phyloP scores from a whole-genome alignment of 1,140 invertebrate genomes.

The Antheraea pernyi region DNA sequence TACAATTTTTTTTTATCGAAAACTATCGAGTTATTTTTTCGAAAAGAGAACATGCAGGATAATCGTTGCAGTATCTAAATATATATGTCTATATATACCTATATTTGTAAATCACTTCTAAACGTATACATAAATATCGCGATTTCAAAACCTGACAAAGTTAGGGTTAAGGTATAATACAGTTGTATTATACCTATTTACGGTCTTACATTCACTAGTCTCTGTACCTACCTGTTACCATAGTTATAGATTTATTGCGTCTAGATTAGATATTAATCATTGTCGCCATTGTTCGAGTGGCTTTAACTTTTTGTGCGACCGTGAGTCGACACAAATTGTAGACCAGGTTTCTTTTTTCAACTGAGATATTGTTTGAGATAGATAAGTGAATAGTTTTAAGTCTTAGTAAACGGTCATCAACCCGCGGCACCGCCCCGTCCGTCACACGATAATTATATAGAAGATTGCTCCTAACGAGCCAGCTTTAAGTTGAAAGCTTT shows the following conservation, averaged over 20 bases:
- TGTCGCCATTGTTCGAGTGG: conserved; percentile 50
- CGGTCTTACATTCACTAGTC: too few relatives aligned
- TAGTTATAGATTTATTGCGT: conserved; percentile 34
- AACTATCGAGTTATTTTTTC: too few relatives aligned
- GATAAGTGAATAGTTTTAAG: conserved; percentile 63
- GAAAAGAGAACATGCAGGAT: too few relatives aligned
- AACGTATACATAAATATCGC: too few relatives aligned
- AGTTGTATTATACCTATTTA: too few relatives aligned
- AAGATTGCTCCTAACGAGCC: conserved; percentile 52
- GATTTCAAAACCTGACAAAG: too few relatives aligned
- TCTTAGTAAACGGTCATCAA: conserved; percentile 52
- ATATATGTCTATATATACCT: too few relatives aligned
- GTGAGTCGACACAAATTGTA: conserved; percentile 58
- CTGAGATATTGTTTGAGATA: conserved; percentile 59
- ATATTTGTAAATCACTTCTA: too few relatives aligned
- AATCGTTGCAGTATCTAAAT: too few relatives aligned
- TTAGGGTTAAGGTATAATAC: too few relatives aligned
- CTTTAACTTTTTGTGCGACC: conserved; percentile 38
- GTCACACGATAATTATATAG: conserved; percentile 53
- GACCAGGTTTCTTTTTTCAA: conserved; percentile 36
- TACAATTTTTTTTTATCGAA: too few relatives aligned
- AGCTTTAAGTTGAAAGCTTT: conserved; percentile 14
- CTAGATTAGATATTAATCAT: conserved; percentile 46
- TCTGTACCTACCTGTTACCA: not conserved
- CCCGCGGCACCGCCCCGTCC: conserved; percentile 34